Conservation (phyloP, 2,113 vertebrate genomes). For the Psilopsiagon aurifrons region DNA sequence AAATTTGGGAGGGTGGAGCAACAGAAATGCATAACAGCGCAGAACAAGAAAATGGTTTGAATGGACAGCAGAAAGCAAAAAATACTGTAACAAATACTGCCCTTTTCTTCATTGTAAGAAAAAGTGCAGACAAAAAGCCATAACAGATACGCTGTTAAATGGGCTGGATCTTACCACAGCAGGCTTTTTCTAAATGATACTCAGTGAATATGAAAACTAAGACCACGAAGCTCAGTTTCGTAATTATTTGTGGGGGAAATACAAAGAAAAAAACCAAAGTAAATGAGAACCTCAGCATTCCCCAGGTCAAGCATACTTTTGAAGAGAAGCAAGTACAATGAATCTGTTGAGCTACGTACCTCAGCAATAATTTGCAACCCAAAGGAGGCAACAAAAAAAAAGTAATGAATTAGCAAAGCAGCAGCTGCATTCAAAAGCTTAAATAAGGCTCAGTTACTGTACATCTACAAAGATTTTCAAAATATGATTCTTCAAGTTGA, state of each 20-base stretch:
- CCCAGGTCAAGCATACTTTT: neutral
- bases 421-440: neutral
- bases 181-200: neutral
- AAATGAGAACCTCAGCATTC: neutral
- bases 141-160: neutral
- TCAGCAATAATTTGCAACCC: neutral
- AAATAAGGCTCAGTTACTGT: neutral
- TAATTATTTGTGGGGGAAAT: neutral
- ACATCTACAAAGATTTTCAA: neutral
- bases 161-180: neutral
- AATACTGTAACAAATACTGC: neutral
- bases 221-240: neutral
- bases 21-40: neutral
- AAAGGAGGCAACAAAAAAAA: neutral
- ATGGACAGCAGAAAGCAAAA: neutral
- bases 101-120: neutral
- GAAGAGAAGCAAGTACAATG: neutral
- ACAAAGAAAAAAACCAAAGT: neutral
- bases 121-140: neutral
- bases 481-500: neutral
- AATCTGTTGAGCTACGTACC: neutral
- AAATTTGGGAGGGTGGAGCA: neutral
- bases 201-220: neutral
- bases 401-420: neutral
- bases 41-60: neutral